Conservation (phyloP, 2,113 vertebrate species). For the Naja naja region DNA sequence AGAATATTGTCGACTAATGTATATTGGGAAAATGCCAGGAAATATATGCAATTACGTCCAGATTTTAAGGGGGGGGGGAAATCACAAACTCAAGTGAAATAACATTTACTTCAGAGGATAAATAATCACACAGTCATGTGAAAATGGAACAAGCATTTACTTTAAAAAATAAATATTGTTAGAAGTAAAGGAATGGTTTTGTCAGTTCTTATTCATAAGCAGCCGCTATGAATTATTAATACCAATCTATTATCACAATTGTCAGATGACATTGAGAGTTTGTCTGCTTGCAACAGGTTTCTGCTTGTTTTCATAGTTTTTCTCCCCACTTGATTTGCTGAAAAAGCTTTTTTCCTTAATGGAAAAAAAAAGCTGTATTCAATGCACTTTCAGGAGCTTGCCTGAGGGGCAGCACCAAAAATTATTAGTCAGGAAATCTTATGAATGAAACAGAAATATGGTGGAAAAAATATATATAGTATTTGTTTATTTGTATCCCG, state of each 20-base stretch:
- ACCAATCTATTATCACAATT: background rate
- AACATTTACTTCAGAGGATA: background rate
- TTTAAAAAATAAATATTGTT: background rate
- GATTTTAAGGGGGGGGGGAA: background rate
- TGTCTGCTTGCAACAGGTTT: background rate
- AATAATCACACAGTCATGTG: background rate
- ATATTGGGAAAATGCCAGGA: background rate
- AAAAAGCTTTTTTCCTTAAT: constrained; percentile 45
- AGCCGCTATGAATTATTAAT: background rate
- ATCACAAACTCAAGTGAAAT: background rate
- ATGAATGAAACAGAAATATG: constrained; percentile 13
- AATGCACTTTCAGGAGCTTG: constrained; percentile 21
- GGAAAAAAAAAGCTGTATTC: constrained; percentile 39
- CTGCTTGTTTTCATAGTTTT: constrained; percentile 23
- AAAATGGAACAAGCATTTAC: background rate
- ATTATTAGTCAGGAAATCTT: constrained; percentile 24
- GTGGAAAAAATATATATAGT: constrained; percentile 12
- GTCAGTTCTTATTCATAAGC: background rate
- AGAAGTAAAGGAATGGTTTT: background rate
- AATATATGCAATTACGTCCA: background rate
- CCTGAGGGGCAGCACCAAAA: constrained; percentile 19
- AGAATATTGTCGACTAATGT: background rate
- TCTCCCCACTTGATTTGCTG: constrained; percentile 36
- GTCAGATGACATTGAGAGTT: background rate
- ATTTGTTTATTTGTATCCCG: background rate